Evolutionary conservation across 2,113 vertebrate species (phyloP), one percentile per base, ranked within the genome.

Genomic region (Cyphomyrus discorhynchus): DNA sequence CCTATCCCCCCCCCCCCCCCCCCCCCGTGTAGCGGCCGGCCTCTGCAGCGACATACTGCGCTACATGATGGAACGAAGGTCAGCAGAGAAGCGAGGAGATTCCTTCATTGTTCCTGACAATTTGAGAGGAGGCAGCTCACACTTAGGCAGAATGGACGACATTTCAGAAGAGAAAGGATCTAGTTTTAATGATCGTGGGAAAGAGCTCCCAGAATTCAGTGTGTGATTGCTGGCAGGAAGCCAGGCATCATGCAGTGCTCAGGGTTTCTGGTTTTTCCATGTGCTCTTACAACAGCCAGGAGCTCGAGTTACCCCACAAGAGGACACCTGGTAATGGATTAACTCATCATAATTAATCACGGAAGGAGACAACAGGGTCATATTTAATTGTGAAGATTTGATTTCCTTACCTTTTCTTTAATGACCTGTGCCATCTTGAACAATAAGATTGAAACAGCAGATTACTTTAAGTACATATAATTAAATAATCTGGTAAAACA

Each of bases 1-100:
- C n/a, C n/a, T n/a, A n/a, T n/a, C 10, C 35, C 96, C n/a, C n/a
- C 35, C 35, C 35, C 35, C 2, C 31, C 70, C 70, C 58, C 58
- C 5, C 5, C 62, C n/a, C 62, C 8, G 1, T 77, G 31, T 77
- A 15, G 13, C 13, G 15, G 70, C 13, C 11, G 27, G 70, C 13
- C 35, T 77, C 31, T n/a, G 15, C 31, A 39, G 35, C 0, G 6
- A 77, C 31, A 77, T 2, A 17, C 35, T 15, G 27, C 2, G 35
- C 74, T 77, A 77, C 35, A 42, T 4, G 15, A 5, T 15, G 13
- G 66, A 19, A 11, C 9, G 3, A n/a, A 10, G 11, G 3, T 27
- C 45, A 5, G 13, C 45, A 15, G 45, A 85, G 19, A 86, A 6
- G 10, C 10, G 5, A 5, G 15, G 47, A 19, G 15, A 31, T 31